Conservation (phyloP, 2,888 invertebrate species). For the Gasteruption jaculator region DNA sequence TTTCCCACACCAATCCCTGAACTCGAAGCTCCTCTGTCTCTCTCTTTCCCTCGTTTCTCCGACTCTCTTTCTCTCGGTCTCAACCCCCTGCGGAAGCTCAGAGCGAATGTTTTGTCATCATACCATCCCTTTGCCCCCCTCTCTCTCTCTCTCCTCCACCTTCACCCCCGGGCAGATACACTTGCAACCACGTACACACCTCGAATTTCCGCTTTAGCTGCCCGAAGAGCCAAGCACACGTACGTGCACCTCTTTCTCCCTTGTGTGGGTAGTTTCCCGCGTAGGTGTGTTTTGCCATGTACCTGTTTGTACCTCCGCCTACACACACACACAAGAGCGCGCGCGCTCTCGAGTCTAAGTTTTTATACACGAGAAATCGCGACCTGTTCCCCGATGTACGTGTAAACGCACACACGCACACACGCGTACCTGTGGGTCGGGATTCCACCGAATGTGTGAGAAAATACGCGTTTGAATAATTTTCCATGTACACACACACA, state of each 20-base stretch:
- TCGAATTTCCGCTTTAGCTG: slow-evolving; percentile 40
- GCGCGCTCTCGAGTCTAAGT: too few relatives aligned
- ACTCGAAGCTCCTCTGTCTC: slow-evolving; percentile 25
- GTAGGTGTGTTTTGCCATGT: slow-evolving; percentile 11
- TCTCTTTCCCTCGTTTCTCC: slow-evolving; percentile 16
- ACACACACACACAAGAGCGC: not conserved
- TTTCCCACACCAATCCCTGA: slow-evolving; percentile 32
- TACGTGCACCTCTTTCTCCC: slow-evolving; percentile 4
- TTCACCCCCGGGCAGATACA: slow-evolving; percentile 30
- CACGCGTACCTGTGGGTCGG: too few relatives aligned
- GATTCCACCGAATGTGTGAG: too few relatives aligned
- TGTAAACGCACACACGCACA: too few relatives aligned
- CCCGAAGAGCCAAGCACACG: slow-evolving; percentile 28
- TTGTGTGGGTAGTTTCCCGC: not conserved
- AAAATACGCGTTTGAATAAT: too few relatives aligned
- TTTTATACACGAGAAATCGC: too few relatives aligned
- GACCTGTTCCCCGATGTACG: too few relatives aligned
- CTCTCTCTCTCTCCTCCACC: slow-evolving; percentile 19
- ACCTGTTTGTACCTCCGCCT: slow-evolving; percentile 7
- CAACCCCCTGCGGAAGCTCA: slow-evolving; percentile 38
- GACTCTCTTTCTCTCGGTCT: slow-evolving; percentile 17
- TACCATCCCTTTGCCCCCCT: slow-evolving; percentile 32
- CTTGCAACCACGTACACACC: slow-evolving; percentile 42
- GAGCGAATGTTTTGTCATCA: slow-evolving; percentile 50
- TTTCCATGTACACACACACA: too few relatives aligned